Conservation (phyloP, 1,140 invertebrate species). For the Drosophila pectinifera region DNA sequence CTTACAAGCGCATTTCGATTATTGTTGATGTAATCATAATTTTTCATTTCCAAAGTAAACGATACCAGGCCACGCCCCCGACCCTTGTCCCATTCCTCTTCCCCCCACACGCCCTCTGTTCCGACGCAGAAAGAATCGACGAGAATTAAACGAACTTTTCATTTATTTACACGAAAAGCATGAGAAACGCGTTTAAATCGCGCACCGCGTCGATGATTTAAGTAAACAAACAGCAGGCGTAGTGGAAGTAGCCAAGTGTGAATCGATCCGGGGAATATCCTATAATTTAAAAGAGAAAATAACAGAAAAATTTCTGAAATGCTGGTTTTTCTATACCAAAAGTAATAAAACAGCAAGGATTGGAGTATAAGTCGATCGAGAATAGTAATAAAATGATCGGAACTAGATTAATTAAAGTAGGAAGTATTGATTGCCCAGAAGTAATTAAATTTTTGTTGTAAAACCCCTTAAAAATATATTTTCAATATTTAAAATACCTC, state of each 20-base stretch:
- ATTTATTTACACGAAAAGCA: conserved; percentile 79
- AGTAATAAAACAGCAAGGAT: no score
- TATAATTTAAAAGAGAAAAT: neutral
- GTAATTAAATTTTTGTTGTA: no score
- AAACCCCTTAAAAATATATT: neutral
- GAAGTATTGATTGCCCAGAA: neutral
- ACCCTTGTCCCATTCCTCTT: neutral
- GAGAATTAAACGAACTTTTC: conserved; percentile 80
- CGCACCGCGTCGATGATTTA: conserved; percentile 73
- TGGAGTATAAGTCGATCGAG: no score
- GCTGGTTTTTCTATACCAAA: no score
- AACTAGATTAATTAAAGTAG: neutral
- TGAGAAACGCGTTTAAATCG: conserved; percentile 71
- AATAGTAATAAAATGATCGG: no score
- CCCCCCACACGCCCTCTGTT: neutral
- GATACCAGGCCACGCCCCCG: conserved; percentile 50
- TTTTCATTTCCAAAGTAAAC: conserved; percentile 83
- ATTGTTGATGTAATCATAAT: conserved; percentile 84
- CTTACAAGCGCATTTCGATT: conserved; percentile 83
- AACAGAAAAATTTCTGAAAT: no score
- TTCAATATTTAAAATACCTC: neutral
- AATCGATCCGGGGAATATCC: conserved; percentile 1
- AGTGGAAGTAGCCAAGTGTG: neutral
- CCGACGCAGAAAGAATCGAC: conserved; percentile 66
- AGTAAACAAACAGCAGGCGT: conserved; percentile 62